Base-by-base conservation (phyloP, 1,140 invertebrate genomes). In the Paracyclopina nana region DNA sequence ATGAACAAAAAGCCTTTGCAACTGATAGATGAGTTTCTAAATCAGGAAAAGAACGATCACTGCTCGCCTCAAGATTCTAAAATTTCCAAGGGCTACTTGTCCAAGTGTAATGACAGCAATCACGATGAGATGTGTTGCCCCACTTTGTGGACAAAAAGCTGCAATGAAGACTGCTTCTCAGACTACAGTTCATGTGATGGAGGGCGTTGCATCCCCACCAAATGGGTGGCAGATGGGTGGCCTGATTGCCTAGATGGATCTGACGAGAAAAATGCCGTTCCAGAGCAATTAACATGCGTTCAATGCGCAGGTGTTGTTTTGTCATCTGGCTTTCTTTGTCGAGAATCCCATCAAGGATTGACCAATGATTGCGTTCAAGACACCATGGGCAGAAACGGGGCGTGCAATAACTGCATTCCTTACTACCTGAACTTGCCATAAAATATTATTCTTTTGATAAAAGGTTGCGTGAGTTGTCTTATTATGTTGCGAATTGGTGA, bases 231-330 rank as follows among this genome's bases (percentile, higher is more conserved):
- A 2, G 50, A 52, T 29, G 38, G 38, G n/a, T 52, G 50, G 50
- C 50, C 50, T 2, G 50, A 52, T 44, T 52, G 50, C 40, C 24
- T 52, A 22, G 50, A 52, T 27, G 50, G 50, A 4, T 16, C 30
- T 24, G 50, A 52, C 26, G 50, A 52, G 30, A 28, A 31, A 16
- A n/a, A 20, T n/a, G 8, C 34, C n/a, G 14, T 38, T 9, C 9
- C 34, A 4, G n/a, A 38, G 20, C n/a, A 38, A 16, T 9, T 38
- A 20, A 8, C 34, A 3, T 38, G 34, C 8, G 4, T 38, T 3
- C 34, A 38, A 16, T 38, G 34, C 34, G 14, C 34, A 20, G 2
- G n/a, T 20, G 34, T 38, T n/a, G 34, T 38, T n/a, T 8, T 38
- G 8, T 16, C n/a, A n/a, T 38, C 34, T n/a, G 20, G 14, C 20